These are phyloP conservation scores for Trichosurus vulpecula DNA, from an alignment of 2,797 vertebrate species.

Conservation along the genomic window DNA sequence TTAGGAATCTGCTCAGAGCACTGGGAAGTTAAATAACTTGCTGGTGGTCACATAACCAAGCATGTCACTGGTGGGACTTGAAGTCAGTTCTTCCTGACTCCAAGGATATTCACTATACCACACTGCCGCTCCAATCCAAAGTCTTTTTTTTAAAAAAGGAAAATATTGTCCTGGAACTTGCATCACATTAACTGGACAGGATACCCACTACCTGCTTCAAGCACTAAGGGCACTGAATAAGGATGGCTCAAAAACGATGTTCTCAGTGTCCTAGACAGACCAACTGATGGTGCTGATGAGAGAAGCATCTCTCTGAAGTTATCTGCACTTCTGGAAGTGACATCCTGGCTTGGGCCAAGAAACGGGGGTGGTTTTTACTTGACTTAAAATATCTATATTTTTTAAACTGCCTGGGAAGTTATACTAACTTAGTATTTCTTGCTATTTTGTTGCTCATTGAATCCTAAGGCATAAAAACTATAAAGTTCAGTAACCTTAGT, in stretches of 20 bases:
- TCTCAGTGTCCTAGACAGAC: background rate
- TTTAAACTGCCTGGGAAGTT: background rate
- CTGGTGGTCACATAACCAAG: background rate
- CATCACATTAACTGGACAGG: background rate
- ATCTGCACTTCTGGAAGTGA: background rate
- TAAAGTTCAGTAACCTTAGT: background rate
- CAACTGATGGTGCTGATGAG: background rate
- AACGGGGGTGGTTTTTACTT: slow-evolving; percentile 20
- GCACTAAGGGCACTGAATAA: background rate
- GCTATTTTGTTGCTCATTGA: background rate
- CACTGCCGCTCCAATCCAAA: background rate
- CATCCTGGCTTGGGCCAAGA: background rate
- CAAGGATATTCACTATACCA: background rate
- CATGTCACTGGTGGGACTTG: background rate
- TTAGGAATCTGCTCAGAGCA: background rate
- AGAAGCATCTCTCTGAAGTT: slow-evolving; percentile 1
- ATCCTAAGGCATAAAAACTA: slow-evolving; percentile 10
- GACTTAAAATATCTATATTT: slow-evolving; percentile 44
- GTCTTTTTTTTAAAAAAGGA: background rate
- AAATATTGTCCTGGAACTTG: background rate
- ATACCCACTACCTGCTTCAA: background rate
- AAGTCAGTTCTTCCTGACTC: background rate
- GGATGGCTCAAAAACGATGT: background rate
- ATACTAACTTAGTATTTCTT: background rate
- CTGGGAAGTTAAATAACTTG: background rate